Percentiles rank a stretch among this genome's conserved stretches.
Evolutionary conservation across 1,140 invertebrate genomes (phyloP).

Genomic region (Drusus annulatus): DNA sequence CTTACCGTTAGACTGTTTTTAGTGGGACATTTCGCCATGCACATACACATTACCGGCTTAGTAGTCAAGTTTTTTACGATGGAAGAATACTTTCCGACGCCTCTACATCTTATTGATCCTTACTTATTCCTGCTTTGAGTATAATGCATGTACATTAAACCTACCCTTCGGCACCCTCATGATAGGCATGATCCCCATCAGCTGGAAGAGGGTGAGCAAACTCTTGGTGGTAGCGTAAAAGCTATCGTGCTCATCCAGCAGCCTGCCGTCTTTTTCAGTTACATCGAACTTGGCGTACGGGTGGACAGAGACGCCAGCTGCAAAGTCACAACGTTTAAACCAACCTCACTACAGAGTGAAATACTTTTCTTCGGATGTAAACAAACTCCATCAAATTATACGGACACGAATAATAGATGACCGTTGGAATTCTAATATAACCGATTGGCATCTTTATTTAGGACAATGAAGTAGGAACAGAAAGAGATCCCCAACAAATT

Average conservation of each 20-base stretch:
- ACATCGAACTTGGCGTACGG: slow-evolving; percentile 49
- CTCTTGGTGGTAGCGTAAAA: slow-evolving; percentile 79
- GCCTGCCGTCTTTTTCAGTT: slow-evolving; percentile 62
- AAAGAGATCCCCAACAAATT: too few species aligned
- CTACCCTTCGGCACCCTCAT: slow-evolving; percentile 73
- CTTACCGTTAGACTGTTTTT: too few species aligned
- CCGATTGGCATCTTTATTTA: too few species aligned
- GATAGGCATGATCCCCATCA: slow-evolving; percentile 82
- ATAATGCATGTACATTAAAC: not conserved
- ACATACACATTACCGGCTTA: too few species aligned
- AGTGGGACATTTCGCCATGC: too few species aligned
- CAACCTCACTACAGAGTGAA: not conserved
- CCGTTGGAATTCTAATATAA: too few species aligned
- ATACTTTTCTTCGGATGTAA: not conserved
- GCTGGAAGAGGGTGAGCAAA: slow-evolving; percentile 77
- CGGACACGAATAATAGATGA: not conserved
- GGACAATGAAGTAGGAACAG: too few species aligned
- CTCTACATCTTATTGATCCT: too few species aligned
- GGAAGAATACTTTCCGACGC: too few species aligned
- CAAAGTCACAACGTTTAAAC: not conserved
- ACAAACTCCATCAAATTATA: too few species aligned
- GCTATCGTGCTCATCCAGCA: slow-evolving; percentile 74
- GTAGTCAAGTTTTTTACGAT: too few species aligned
- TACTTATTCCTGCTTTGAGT: too few species aligned
- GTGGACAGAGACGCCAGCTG: not conserved